Conservation (phyloP, 2,888 invertebrate species). For the Linnaemya vulpina region DNA sequence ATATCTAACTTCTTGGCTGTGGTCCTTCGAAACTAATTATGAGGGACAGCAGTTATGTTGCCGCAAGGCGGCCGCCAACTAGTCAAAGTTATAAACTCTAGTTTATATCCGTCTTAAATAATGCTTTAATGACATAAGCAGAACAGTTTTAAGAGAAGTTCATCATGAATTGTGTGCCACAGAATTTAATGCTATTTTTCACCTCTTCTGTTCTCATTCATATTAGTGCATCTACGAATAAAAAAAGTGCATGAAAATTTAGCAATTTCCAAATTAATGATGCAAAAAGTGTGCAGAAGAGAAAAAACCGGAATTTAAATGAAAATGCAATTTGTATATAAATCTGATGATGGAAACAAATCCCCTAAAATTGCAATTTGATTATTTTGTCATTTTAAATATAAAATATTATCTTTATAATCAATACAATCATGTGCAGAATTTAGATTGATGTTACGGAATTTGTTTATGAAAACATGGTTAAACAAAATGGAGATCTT, state of each 20-base stretch:
- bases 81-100: too few relatives aligned
- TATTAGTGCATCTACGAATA: slow-evolving; percentile 27
- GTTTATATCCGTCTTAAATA: too few relatives aligned
- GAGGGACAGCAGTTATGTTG: neutral
- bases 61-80: too few relatives aligned
- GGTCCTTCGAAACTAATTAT: neutral
- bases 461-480: neutral
- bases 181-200: neutral
- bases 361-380: slow-evolving; percentile 51
- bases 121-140: too few relatives aligned
- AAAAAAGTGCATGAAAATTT: slow-evolving; percentile 43
- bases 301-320: slow-evolving; percentile 22
- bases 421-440: slow-evolving; percentile 14
- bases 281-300: slow-evolving; percentile 56
- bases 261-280: slow-evolving; percentile 67
- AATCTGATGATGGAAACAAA: slow-evolving; percentile 28
- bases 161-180: too few relatives aligned
- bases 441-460: slow-evolving; percentile 4
- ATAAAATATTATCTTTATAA: slow-evolving; percentile 33
- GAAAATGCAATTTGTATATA: slow-evolving; percentile 54
- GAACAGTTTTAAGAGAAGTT: too few relatives aligned
- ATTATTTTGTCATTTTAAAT: slow-evolving; percentile 55
- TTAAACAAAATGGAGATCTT: neutral
- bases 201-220: neutral
- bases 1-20: neutral